Evolutionary conservation across 2,797 vertebrate genomes (phyloP), one percentile per base, ranked within the genome.

Genomic region (Sebastes matsubarae): DNA sequence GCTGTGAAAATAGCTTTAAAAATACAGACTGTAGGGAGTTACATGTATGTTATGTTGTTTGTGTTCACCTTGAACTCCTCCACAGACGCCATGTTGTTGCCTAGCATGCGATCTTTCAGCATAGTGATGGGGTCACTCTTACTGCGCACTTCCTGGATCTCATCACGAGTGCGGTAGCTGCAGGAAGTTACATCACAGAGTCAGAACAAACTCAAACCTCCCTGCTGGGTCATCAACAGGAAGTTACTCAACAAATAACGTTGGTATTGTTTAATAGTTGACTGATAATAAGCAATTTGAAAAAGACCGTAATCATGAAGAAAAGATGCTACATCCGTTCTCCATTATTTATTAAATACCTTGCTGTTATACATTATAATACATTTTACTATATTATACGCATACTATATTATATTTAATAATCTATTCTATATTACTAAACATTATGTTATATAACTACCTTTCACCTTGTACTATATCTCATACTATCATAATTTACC

Each of bases 61-160:
- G 38, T 6, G 38, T 6, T 42, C 38, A 42, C 97, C 97, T 98
- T 98, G 2, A 99, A 82, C 85, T 99, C 98, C 30, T 99, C 98
- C 0, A 93, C 80, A 0, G 91, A 96, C 38, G 96, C 95, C 85
- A 99, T 97, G 86, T 97, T 97, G 92, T 91, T 95, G 88, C 88
- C 94, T 34, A 99, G 88, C 96, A 99, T 96, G 74, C 95, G 96
- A 50, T 99, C 97, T 72, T 97, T 97, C 83, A 99, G 95, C 90
- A 98, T 70, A 57, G 95, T 95, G 91, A 99, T 98, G 27, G 98
- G 98, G 88, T 99, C 97, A 1, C 96, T 98, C 93, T 98, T 98
- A 50, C 94, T 97, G 76, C 98, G 96, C 8, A 99, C 96, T 70
- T 96, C 96, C 89, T 98, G 97, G 81, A 99, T 96, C 93, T 99